Evolutionary conservation across 2,888 invertebrate species (phyloP).

Genomic region (Volucella bombylans): DNA sequence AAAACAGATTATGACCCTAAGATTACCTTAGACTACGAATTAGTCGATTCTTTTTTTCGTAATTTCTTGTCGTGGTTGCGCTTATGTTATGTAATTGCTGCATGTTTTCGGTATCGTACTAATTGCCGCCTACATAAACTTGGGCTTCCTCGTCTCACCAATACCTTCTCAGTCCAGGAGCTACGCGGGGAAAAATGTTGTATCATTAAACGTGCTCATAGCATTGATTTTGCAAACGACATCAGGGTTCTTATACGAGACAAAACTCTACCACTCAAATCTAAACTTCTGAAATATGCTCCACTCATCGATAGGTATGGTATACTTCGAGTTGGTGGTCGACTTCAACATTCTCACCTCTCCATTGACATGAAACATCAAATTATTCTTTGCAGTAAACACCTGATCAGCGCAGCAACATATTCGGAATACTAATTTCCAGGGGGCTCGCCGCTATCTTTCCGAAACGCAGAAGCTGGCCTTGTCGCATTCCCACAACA

Average conservation of each 20-base stretch:
- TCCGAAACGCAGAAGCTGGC: too few relatives aligned
- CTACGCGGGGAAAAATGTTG: not conserved
- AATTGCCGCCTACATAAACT: not conserved
- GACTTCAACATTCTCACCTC: too few relatives aligned
- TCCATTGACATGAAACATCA: too few relatives aligned
- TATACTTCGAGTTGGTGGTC: not conserved
- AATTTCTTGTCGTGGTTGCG: constrained; percentile 1
- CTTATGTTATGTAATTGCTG: not conserved
- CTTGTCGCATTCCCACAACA: too few relatives aligned
- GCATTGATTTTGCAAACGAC: not conserved
- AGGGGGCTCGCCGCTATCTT: too few relatives aligned
- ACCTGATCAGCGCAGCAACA: too few relatives aligned
- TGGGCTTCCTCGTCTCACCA: too few relatives aligned
- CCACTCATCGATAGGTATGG: not conserved
- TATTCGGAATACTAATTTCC: too few relatives aligned
- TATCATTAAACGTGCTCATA: not conserved
- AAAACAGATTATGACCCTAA: not conserved
- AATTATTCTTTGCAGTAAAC: too few relatives aligned
- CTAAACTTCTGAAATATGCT: not conserved
- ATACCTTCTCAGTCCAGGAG: not conserved
- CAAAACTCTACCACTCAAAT: not conserved
- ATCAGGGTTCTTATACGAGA: not conserved
- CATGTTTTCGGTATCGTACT: not conserved
- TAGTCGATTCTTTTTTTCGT: not conserved
- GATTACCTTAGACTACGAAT: not conserved